phyloP scores from a whole-genome alignment of 2,113 vertebrate species.

The Pimephales promelas region DNA sequence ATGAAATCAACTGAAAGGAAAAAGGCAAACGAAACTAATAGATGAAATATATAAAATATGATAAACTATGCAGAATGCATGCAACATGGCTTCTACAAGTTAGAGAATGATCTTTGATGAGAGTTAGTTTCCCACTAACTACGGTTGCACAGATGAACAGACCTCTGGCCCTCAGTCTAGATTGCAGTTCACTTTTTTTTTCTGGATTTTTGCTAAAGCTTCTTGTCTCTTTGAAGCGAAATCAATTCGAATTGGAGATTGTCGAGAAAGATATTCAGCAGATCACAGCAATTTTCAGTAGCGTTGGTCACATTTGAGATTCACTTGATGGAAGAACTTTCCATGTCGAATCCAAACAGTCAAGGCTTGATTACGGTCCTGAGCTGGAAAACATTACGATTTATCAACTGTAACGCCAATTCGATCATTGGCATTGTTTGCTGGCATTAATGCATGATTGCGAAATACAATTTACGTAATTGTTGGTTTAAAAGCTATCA shows the following conservation, averaged over 20 bases:
- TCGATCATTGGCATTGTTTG: constrained; percentile 12
- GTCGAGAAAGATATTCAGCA: constrained; percentile 56
- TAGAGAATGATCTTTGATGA: constrained; percentile 72
- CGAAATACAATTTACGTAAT: neutral
- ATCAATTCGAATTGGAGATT: constrained; percentile 34
- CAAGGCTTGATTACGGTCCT: neutral
- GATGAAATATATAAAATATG: constrained; percentile 54
- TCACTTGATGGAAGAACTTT: constrained; percentile 18
- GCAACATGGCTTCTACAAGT: constrained; percentile 69
- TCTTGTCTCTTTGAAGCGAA: constrained; percentile 17
- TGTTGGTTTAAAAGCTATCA: constrained; percentile 15
- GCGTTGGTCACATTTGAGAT: constrained; percentile 9
- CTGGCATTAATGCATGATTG: constrained; percentile 5
- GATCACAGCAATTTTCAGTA: constrained; percentile 58
- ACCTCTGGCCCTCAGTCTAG: constrained; percentile 3
- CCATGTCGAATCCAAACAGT: constrained; percentile 39
- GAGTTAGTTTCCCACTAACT: constrained; percentile 73
- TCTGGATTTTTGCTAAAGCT: constrained; percentile 20
- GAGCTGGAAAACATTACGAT: constrained; percentile 16
- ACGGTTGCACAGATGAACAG: constrained; percentile 36
- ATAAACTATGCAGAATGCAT: constrained; percentile 72
- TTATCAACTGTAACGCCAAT: constrained; percentile 15
- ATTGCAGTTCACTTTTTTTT: neutral
- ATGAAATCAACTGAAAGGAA: constrained; percentile 60
- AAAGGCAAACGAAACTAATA: constrained; percentile 60